Conservation (phyloP, 2,113 vertebrate species). For the Meriones unguiculatus region DNA sequence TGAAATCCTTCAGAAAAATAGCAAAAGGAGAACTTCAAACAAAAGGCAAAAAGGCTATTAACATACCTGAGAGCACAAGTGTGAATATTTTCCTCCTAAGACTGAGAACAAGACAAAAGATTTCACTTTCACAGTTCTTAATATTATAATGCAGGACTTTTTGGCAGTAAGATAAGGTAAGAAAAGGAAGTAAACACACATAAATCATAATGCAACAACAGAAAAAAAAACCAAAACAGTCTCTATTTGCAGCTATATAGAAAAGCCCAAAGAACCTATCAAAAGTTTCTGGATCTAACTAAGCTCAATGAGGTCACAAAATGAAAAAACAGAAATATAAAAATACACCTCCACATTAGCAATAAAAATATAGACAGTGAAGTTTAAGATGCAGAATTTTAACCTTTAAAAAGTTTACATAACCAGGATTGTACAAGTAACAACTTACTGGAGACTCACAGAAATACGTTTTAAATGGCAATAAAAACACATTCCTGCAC, state of each 20-base stretch:
- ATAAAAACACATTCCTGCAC: neutral
- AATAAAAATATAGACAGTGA: neutral
- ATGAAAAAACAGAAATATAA: constrained; percentile 32
- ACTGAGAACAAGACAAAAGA: neutral
- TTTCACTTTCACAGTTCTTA: neutral
- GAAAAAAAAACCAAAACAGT: neutral
- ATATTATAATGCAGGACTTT: neutral
- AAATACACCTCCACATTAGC: neutral
- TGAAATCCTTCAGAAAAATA: neutral
- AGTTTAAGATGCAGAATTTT: constrained; percentile 29
- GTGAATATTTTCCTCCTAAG: neutral
- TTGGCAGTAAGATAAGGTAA: neutral
- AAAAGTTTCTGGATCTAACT: neutral
- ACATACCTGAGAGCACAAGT: neutral
- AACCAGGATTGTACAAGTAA: neutral
- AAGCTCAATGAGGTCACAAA: neutral
- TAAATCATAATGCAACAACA: neutral
- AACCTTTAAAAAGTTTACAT: constrained; percentile 24
- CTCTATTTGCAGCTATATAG: neutral
- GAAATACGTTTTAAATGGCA: neutral
- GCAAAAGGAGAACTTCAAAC: neutral
- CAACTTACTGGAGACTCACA: neutral
- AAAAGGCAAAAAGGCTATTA: neutral
- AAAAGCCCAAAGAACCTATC: neutral
- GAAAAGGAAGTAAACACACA: neutral